Evolutionary conservation across 1,140 invertebrate genomes (phyloP).

Genomic region (Mactra quadrangularis): DNA sequence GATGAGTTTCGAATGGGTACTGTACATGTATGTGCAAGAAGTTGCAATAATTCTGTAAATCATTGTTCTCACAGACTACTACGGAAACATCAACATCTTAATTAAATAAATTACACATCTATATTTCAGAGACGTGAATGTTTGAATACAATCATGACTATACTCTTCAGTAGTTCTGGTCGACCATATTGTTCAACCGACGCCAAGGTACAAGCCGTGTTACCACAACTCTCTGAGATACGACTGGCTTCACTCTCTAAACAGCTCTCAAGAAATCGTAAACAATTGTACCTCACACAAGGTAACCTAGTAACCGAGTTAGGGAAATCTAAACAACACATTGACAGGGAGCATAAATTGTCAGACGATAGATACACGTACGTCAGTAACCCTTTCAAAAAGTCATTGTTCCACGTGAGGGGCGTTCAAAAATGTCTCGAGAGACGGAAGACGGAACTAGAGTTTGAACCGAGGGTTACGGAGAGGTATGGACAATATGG

Average conservation of each 20-base stretch:
- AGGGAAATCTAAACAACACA: constrained; percentile 39
- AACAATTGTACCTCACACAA: constrained; percentile 58
- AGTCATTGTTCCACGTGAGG: constrained; percentile 62
- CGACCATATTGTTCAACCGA: constrained; percentile 58
- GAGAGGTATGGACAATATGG: constrained; percentile 53
- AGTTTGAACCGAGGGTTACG: not conserved
- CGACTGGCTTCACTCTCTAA: constrained; percentile 59
- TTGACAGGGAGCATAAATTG: constrained; percentile 59
- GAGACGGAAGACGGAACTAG: constrained; percentile 58
- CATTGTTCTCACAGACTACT: too few species aligned
- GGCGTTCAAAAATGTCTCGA: constrained; percentile 66
- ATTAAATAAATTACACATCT: too few species aligned
- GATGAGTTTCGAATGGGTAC: too few species aligned
- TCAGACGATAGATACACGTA: constrained; percentile 53
- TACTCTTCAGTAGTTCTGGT: constrained; percentile 54
- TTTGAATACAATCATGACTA: constrained; percentile 20
- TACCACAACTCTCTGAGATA: constrained; percentile 63
- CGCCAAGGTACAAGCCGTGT: constrained; percentile 51
- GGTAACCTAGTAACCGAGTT: constrained; percentile 62
- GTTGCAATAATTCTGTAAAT: too few species aligned
- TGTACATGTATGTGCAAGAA: too few species aligned
- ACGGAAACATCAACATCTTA: too few species aligned
- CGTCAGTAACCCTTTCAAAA: constrained; percentile 49
- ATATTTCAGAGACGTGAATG: not conserved
- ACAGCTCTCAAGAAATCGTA: constrained; percentile 63